Evolutionary conservation across 1,140 invertebrate genomes (phyloP).

Genomic region (Eciton burchellii): DNA sequence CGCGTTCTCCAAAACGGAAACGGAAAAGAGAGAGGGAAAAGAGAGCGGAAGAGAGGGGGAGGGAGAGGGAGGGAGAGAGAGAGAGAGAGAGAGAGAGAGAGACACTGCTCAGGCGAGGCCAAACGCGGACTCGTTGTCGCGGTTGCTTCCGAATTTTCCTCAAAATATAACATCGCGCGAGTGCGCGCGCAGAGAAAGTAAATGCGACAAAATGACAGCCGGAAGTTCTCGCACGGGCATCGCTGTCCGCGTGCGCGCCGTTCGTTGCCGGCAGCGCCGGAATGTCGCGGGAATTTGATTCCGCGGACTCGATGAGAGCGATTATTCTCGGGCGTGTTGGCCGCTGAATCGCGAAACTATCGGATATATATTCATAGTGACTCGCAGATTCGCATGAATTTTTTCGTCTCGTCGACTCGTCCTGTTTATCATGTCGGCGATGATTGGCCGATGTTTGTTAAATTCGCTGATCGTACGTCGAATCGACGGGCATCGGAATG

Average conservation of each 20-base stretch:
- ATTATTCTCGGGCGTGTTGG: neutral
- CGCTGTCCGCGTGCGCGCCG: neutral
- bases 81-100: neutral
- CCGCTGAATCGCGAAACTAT: slow-evolving; percentile 23
- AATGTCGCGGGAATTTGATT: neutral
- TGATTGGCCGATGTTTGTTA: neutral
- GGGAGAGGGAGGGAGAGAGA: neutral
- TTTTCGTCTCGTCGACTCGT: slow-evolving; percentile 13
- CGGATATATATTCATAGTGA: slow-evolving; percentile 47
- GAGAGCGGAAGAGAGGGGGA: neutral
- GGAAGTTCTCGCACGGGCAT: slow-evolving; percentile 8
- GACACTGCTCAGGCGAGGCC: neutral
- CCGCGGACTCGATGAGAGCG: neutral
- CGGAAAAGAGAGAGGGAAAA: neutral
- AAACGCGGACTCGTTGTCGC: neutral
- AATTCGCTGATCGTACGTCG: neutral
- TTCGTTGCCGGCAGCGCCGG: neutral
- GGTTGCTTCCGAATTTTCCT: slow-evolving; percentile 28
- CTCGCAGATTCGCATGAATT: slow-evolving; percentile 6
- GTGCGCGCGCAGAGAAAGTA: neutral
- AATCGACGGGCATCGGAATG: neutral
- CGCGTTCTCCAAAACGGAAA: no score
- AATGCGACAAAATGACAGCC: slow-evolving; percentile 8
- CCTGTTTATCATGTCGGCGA: neutral
- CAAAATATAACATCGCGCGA: slow-evolving; percentile 19